Conservation (phyloP, 2,888 invertebrate species). For the Nudaria mundana region DNA sequence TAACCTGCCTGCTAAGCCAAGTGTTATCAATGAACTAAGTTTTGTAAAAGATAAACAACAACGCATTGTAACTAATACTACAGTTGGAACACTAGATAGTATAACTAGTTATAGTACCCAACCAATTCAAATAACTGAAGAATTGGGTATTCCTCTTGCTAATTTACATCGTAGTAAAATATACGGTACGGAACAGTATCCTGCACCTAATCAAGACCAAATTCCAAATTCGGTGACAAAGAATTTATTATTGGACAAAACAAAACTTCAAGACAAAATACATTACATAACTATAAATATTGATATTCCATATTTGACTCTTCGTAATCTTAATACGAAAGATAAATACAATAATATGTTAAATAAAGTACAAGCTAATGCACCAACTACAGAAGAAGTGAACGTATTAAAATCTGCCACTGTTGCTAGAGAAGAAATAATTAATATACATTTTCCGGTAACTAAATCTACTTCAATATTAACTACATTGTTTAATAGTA, state of each 20-base stretch:
- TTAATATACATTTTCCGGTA: not conserved
- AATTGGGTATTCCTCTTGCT: no score
- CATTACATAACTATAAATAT: constrained; percentile 4
- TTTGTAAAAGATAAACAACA: not conserved
- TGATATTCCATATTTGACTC: constrained; percentile 1
- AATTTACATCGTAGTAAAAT: no score
- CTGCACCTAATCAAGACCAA: not conserved
- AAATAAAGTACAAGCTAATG: not conserved
- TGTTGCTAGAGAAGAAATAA: not conserved
- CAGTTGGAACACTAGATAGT: no score
- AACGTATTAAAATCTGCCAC: not conserved
- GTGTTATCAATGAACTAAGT: not conserved
- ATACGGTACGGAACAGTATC: no score
- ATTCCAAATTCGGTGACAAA: not conserved
- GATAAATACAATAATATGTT: not conserved
- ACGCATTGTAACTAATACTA: no score
- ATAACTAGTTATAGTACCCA: no score
- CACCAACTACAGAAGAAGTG: not conserved
- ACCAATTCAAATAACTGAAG: no score
- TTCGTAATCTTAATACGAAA: not conserved
- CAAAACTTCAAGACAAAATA: not conserved
- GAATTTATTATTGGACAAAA: not conserved
- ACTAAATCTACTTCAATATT: no score
- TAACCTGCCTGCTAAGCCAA: not conserved
- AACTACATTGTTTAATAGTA: not conserved